phyloP scores from a whole-genome alignment of 2,113 vertebrate genomes.

The Osmerus mordax region DNA sequence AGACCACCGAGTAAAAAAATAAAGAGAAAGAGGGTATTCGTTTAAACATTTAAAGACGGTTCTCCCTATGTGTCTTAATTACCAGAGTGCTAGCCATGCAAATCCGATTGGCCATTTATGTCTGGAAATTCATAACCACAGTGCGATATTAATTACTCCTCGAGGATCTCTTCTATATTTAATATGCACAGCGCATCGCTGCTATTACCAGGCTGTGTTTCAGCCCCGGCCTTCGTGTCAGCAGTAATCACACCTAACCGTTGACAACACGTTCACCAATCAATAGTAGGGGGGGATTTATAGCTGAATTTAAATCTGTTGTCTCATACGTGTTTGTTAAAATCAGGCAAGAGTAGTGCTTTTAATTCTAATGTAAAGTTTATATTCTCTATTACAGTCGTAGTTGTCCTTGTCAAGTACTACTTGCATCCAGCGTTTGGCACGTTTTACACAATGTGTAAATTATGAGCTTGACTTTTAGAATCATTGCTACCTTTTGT shows the following conservation, averaged over 20 bases:
- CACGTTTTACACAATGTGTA: no score
- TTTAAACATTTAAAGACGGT: conserved; percentile 39
- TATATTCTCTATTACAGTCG: background rate
- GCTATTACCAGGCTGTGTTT: conserved; percentile 69
- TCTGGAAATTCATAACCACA: conserved; percentile 73
- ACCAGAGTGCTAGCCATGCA: conserved; percentile 61
- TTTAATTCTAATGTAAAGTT: background rate
- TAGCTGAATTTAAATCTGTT: conserved; percentile 61
- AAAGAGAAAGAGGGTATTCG: background rate
- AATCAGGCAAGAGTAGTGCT: background rate
- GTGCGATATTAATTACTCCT: conserved; percentile 70
- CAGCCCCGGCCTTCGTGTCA: conserved; percentile 68
- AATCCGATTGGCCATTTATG: conserved; percentile 68
- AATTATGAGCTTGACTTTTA: no score
- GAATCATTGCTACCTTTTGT: no score
- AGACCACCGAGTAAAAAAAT: conserved; percentile 35
- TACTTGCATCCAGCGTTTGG: no score
- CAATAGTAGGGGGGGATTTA: conserved; percentile 59
- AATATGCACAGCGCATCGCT: conserved; percentile 63
- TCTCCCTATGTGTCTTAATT: conserved; percentile 59
- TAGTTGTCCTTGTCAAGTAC: no score
- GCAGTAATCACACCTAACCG: conserved; percentile 77
- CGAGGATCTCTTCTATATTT: conserved; percentile 66
- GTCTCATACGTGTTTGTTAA: conserved; percentile 50
- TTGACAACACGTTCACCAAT: conserved; percentile 72